Percentiles rank a stretch among this genome's conserved stretches.
phyloP scores from a whole-genome alignment of 2,888 invertebrate genomes.

The Drosophila macrospina region DNA sequence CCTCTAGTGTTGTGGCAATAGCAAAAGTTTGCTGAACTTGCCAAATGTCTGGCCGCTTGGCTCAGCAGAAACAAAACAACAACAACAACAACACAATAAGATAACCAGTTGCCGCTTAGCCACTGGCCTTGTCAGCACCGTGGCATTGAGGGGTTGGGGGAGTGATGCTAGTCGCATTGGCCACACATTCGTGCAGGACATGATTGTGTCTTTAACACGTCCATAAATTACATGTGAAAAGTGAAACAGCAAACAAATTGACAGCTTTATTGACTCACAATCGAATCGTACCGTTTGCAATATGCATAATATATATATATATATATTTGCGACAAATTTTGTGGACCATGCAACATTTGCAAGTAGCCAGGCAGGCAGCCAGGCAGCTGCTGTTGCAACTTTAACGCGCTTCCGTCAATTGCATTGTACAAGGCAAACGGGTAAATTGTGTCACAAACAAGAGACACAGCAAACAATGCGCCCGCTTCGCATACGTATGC shows the following conservation, averaged over 20 bases:
- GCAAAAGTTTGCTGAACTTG: slow-evolving; percentile 66
- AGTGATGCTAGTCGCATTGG: background rate
- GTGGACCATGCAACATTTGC: slow-evolving; percentile 33
- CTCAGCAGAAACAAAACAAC: slow-evolving; percentile 31
- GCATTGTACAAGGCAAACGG: slow-evolving; percentile 75
- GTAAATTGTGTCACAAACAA: slow-evolving; percentile 73
- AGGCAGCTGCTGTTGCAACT: slow-evolving; percentile 54
- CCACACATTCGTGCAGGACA: slow-evolving; percentile 8
- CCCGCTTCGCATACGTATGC: slow-evolving; percentile 11
- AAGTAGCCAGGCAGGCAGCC: background rate
- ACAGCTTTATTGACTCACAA: slow-evolving; percentile 12
- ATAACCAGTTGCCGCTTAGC: slow-evolving; percentile 25
- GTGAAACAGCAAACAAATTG: background rate
- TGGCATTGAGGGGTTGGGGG: background rate
- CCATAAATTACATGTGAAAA: slow-evolving; percentile 48
- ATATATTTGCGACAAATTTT: slow-evolving; percentile 46
- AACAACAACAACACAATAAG: background rate
- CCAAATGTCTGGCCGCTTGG: slow-evolving; percentile 46
- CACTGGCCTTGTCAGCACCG: slow-evolving; percentile 39
- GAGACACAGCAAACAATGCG: slow-evolving; percentile 39
- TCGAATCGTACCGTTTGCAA: slow-evolving; percentile 48
- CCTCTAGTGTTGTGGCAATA: slow-evolving; percentile 41
- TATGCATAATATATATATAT: slow-evolving; percentile 62
- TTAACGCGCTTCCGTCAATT: slow-evolving; percentile 76
- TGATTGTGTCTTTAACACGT: slow-evolving; percentile 40